Evolutionary conservation across 2,113 vertebrate genomes (phyloP).

Genomic region (Anolis carolinensis): DNA sequence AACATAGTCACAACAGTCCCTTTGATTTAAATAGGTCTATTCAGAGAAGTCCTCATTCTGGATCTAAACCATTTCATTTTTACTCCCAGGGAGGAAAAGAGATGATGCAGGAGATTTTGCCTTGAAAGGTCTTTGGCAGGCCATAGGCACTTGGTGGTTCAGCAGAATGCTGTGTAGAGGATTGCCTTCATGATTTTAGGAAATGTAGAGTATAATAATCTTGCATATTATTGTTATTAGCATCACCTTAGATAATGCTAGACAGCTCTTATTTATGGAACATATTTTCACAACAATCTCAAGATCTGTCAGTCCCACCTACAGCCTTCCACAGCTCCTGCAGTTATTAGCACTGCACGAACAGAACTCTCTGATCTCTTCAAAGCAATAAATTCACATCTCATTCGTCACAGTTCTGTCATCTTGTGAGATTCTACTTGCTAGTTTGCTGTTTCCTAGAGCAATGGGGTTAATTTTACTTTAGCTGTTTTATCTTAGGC

Average conservation of each 20-base stretch:
- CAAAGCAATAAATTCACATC: slow-evolving; percentile 13
- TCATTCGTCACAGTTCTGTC: background rate
- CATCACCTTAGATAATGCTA: slow-evolving; percentile 17
- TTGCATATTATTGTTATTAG: slow-evolving; percentile 21
- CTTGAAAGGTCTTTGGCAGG: background rate
- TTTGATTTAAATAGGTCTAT: background rate
- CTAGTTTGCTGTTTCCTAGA: slow-evolving; percentile 5
- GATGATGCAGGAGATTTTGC: background rate
- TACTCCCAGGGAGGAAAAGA: background rate
- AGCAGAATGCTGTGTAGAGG: background rate
- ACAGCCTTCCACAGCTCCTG: slow-evolving; percentile 7
- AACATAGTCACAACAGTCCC: background rate
- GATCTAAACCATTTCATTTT: background rate
- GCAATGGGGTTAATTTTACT: background rate
- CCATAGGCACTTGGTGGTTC: background rate
- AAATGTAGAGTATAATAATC: background rate
- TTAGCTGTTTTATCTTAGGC: slow-evolving; percentile 22
- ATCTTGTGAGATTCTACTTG: background rate
- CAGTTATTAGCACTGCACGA: slow-evolving; percentile 6
- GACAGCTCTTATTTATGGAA: slow-evolving; percentile 37
- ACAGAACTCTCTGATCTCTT: slow-evolving; percentile 9
- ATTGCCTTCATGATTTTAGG: background rate
- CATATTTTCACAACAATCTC: background rate
- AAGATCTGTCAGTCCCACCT: background rate
- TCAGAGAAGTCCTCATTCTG: background rate